These are phyloP conservation scores for Oreochromis spilurus DNA, from an alignment of 2,113 vertebrate species.

Conservation along the genomic window DNA sequence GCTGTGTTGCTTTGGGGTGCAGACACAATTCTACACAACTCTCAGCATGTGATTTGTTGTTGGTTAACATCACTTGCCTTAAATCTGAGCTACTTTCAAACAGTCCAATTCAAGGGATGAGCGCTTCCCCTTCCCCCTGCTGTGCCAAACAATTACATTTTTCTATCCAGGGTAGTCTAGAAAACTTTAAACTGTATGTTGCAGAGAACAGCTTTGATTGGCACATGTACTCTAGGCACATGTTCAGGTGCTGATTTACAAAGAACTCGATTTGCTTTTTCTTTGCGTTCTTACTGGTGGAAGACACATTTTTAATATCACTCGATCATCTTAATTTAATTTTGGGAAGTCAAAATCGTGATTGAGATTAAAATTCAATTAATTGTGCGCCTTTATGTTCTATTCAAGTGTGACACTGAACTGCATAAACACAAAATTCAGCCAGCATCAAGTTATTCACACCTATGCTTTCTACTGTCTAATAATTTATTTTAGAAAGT, in stretches of 20 bases:
- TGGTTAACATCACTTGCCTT: not conserved
- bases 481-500: not conserved
- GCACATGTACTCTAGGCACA: not conserved
- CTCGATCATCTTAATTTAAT: not conserved
- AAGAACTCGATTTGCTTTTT: not conserved
- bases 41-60: not conserved
- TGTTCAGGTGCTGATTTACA: not conserved
- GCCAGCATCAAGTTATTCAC: not conserved
- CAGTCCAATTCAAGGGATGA: not conserved
- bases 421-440: not conserved
- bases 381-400: not conserved
- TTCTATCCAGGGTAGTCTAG: not conserved
- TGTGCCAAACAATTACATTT: not conserved
- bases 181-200: not conserved
- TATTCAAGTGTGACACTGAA: not conserved
- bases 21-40: rapidly evolving
- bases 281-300: not conserved
- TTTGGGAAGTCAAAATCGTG: not conserved
- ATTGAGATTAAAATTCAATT: not conserved
- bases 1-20: not conserved
- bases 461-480: not conserved
- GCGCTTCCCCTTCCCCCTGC: not conserved
- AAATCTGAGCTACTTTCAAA: not conserved
- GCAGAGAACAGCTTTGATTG: not conserved
- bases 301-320: not conserved